A percentile compares a stretch with the other conserved stretches of the same genome.
phyloP scores from a whole-genome alignment of 2,888 invertebrate genomes.

The Siphonodentalium dalli region DNA sequence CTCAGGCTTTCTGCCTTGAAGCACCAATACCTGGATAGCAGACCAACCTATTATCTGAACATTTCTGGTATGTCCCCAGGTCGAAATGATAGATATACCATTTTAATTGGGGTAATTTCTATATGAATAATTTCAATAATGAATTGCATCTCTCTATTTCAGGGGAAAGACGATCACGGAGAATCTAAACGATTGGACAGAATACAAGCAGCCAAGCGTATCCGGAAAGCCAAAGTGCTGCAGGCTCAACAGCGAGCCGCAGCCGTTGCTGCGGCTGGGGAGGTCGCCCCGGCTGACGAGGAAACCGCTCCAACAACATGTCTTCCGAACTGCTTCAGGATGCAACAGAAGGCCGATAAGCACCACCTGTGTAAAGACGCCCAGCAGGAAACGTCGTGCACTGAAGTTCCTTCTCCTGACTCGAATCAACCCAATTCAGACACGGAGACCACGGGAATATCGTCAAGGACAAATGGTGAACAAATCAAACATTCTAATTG shows the following conservation, averaged over 20 bases:
- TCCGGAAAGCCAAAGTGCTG: constrained; percentile 49
- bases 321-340: constrained; percentile 54
- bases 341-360: constrained; percentile 47
- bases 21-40: too few species aligned
- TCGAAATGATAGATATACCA: not conserved
- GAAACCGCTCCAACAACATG: constrained; percentile 45
- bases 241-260: constrained; percentile 44
- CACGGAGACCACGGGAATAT: constrained; percentile 12
- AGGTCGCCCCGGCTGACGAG: constrained; percentile 27
- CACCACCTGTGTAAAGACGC: constrained; percentile 35
- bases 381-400: constrained; percentile 34
- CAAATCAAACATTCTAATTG: constrained; percentile 6
- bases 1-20: too few species aligned
- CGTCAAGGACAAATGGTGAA: constrained; percentile 6
- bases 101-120: not conserved
- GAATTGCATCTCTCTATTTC: constrained; percentile 21
- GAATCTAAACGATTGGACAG: constrained; percentile 51
- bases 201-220: constrained; percentile 50
- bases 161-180: constrained; percentile 55
- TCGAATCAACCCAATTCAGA: constrained; percentile 47
- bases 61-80: too few species aligned
- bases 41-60: too few species aligned
- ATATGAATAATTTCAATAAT: not conserved
- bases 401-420: constrained; percentile 45
- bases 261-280: constrained; percentile 35